Conservation (phyloP, 2,113 vertebrate species). For the Tragelaphus imberbis region DNA sequence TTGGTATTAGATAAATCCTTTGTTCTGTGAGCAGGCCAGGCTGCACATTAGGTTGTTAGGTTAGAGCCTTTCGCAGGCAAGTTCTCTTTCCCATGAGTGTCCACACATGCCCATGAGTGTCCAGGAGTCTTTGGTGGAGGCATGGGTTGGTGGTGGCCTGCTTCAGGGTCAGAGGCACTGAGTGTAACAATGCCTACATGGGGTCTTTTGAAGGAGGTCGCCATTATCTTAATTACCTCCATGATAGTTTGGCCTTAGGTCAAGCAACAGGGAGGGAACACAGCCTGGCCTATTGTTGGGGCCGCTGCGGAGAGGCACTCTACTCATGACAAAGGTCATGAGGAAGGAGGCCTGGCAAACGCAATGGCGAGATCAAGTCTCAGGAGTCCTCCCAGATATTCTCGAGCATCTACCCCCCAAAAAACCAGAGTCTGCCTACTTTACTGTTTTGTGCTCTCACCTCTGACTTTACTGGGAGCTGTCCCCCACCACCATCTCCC, state of each 20-base stretch:
- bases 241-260: neutral
- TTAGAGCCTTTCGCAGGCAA: accelerated
- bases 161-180: neutral
- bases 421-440: no score
- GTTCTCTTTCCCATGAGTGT: neutral
- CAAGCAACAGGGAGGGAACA: neutral
- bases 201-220: neutral
- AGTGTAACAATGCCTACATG: neutral
- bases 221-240: neutral
- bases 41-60: neutral
- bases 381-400: no score
- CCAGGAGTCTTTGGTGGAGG: neutral
- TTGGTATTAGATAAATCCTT: neutral
- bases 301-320: no score
- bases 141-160: neutral
- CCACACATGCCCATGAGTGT: neutral
- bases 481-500: no score
- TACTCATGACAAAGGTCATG: no score
- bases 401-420: no score
- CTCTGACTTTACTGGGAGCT: no score
- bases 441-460: no score
- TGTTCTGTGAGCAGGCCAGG: neutral
- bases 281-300: neutral
- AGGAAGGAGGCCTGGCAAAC: no score
- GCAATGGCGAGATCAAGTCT: no score